phyloP scores from a whole-genome alignment of 2,888 invertebrate species.

The Drosophila antonietae region DNA sequence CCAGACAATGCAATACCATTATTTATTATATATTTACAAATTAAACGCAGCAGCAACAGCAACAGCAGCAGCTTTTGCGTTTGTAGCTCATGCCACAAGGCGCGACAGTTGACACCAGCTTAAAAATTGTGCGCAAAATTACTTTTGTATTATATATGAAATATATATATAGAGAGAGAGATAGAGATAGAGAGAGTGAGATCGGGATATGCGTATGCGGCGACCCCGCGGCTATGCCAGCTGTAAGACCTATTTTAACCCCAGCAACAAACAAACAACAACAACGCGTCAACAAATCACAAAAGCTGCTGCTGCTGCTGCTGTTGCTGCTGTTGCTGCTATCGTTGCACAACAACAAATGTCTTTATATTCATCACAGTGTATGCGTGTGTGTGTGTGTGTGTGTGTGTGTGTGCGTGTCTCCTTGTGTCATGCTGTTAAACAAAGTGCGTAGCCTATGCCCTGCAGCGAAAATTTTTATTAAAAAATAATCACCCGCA shows the following conservation, averaged over 20 bases:
- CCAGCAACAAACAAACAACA: conserved; percentile 55
- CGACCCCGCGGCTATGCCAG: conserved; percentile 56
- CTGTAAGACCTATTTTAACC: conserved; percentile 76
- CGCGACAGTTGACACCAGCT: conserved; percentile 76
- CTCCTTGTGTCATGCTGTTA: conserved; percentile 70
- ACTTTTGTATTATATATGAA: conserved; percentile 67
- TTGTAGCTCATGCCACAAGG: conserved; percentile 41
- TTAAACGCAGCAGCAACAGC: conserved; percentile 43
- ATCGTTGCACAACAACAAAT: conserved; percentile 65
- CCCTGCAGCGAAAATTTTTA: conserved; percentile 66
- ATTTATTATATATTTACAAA: conserved; percentile 58
- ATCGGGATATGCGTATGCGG: conserved; percentile 24
- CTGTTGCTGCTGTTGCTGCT: background rate
- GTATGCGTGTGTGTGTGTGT: conserved; percentile 23
- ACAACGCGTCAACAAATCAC: conserved; percentile 71
- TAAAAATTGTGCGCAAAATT: conserved; percentile 71
- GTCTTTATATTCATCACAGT: conserved; percentile 19
- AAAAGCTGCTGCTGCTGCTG: conserved; percentile 55
- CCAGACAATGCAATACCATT: conserved; percentile 68
- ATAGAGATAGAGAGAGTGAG: background rate
- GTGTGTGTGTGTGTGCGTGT: conserved; percentile 32
- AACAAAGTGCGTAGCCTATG: conserved; percentile 78
- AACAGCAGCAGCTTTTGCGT: conserved; percentile 5
- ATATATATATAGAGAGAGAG: background rate
- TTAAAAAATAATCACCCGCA: conserved; percentile 75